Base-by-base conservation (phyloP, 1,140 invertebrate species). In the Babylonia areolata region DNA sequence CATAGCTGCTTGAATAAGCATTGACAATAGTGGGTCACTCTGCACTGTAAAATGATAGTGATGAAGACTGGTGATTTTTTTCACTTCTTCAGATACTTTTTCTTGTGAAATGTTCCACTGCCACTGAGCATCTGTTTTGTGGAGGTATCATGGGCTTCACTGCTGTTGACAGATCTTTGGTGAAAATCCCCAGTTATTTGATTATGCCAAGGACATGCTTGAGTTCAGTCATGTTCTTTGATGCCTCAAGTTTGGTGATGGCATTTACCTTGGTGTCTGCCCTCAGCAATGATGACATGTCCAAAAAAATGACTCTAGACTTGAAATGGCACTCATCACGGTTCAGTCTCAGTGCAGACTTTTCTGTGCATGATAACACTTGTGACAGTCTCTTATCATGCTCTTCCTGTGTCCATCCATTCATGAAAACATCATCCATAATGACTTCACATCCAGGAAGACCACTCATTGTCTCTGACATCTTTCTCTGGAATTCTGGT, bases 281-380 rank as follows among this genome's bases (percentile, higher is more conserved):
- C 85, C 20, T 58, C 81, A 20, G 20, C 42, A 51, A 33, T 81
- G 77, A 87, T 84, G 9, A 85, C 31, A 37, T 87, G 88, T 9
- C 89, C 87, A 71, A 87, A 84, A 37, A 81, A 87, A n/a, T 37
- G 79, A 69, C n/a, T 86, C 37, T 51, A 84, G 46, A 20, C 15
- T 79, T 31, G 84, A 94, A 92, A 35, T 90, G 71, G 89, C 94
- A 92, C 89, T 95, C 95, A 54, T 91, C 87, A 37, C 85, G 89
- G 78, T 94, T 94, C 2, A 94, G 64, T 42, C 58, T 90, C 15
- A 94, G 39, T 33, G 90, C 89, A 33, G 86, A 77, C 51, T 89
- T 86, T 79, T 89, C 23, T 0, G 93, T 88, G 46, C 80, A 37
- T 20, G 85, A n/a, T 33, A 94, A 85, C 6, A 92, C 90, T 83